Evolutionary conservation across 2,113 vertebrate genomes (phyloP).

Genomic region (Caretta caretta): DNA sequence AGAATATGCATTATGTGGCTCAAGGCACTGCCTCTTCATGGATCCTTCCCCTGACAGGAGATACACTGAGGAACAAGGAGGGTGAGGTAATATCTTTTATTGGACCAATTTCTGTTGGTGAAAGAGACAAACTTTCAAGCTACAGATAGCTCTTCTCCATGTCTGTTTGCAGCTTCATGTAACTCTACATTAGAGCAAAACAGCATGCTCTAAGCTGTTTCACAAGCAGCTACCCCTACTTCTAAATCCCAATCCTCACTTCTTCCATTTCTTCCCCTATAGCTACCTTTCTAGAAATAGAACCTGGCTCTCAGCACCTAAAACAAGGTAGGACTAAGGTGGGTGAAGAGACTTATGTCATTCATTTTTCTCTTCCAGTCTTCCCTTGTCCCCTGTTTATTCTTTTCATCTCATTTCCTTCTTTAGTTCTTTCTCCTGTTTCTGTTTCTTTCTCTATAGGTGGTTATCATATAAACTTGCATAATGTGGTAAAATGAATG

Average conservation of each 20-base stretch:
- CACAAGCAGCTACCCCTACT: neutral
- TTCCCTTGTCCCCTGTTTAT: neutral
- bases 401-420: neutral
- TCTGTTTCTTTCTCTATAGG: neutral
- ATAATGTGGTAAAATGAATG: neutral
- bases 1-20: neutral
- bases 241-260: neutral
- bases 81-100: neutral
- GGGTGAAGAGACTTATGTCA: neutral
- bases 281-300: neutral
- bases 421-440: neutral
- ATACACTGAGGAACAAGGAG: neutral
- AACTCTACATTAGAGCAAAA: neutral
- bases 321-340: neutral
- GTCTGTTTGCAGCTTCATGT: neutral
- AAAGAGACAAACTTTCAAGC: neutral
- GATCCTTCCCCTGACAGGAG: neutral
- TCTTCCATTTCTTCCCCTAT: neutral
- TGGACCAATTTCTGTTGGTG: neutral
- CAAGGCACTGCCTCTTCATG: neutral
- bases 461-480: slow-evolving; percentile 2
- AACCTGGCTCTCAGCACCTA: neutral
- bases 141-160: neutral
- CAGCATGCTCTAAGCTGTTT: neutral
- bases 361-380: neutral